Base-by-base conservation (phyloP, 2,888 invertebrate genomes). In the Halocaridina rubra region DNA sequence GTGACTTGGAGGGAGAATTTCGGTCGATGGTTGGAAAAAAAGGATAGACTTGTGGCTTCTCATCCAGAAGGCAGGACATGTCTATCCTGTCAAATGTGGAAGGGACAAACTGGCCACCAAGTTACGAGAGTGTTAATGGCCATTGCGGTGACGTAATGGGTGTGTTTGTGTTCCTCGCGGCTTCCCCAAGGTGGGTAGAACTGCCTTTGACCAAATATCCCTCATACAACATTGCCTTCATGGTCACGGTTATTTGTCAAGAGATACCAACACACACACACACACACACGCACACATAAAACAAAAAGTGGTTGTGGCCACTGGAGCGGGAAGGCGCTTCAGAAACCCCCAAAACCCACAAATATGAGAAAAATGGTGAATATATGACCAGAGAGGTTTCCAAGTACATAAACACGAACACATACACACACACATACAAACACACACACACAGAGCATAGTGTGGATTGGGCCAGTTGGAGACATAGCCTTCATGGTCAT, bases 111-210 rank as follows among this genome's bases (percentile, higher is more conserved):
- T 72, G 72, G n/a, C 46, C 61, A 29, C 76, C 19, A n/a, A 19
- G 76, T 77, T 77, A 77, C 46, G 61, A 61, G 27, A 33, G 76
- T 74, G 80, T 74, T 80, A 80, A 80, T 80, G 80, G 80, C 19
- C 72, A 61, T 74, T 80, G 80, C 32, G 80, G 80, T 74, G 80
- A 61, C 74, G 80, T 80, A 74, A 80, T 80, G 61, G 80, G 59
- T 57, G 33, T 80, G 80, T 80, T 80, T 80, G 80, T 27, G 80
- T 74, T 61, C 59, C 53, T 13, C 7, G 19, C 22, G 72, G 13
- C 33, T 22, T 16, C 72, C 22, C 72, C 72, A 33, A 32, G 22
- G 39, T 39, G 33, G 39, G 24, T 24, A 22, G 29, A 27, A 24
- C 53, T 46, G 39, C 74, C 74, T 33, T 24, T 29, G 3, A 22